A percentile compares a stretch with the other conserved stretches of the same genome.
Evolutionary conservation across 1,140 invertebrate genomes (phyloP).

Genomic region (Hormaphis cornu): DNA sequence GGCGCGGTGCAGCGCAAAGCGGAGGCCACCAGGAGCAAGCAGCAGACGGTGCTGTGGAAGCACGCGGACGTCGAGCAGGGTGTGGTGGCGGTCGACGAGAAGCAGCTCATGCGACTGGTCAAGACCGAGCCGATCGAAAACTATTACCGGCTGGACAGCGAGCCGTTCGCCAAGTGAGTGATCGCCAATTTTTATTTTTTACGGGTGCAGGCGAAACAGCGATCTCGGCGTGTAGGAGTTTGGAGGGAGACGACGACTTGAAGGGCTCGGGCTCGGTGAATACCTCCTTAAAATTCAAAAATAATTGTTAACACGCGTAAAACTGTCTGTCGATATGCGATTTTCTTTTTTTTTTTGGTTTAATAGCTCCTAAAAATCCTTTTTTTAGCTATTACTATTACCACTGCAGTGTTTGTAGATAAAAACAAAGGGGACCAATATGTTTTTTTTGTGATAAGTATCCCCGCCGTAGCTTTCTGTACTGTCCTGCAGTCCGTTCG

Average conservation of each 20-base stretch:
- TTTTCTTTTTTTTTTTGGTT: neutral
- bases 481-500: no score
- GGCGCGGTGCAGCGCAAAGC: conserved; percentile 8
- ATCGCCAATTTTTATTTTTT: neutral
- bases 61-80: conserved; percentile 40
- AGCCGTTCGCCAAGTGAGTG: conserved; percentile 42
- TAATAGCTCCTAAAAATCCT: no score
- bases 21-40: conserved; percentile 8
- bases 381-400: neutral
- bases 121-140: conserved; percentile 41
- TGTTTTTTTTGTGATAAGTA: no score
- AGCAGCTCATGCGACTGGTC: conserved; percentile 39
- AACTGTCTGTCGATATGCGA: neutral
- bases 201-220: neutral
- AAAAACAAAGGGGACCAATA: no score
- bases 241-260: no score
- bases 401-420: neutral
- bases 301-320: neutral
- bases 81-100: conserved; percentile 39
- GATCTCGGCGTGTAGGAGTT: no score
- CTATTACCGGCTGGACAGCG: conserved; percentile 40
- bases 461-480: no score
- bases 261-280: no score
- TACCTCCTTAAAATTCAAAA: neutral
- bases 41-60: conserved; percentile 39